Evolutionary conservation across 2,888 invertebrate species (phyloP), one percentile per base, ranked within the genome.

Genomic region (Odontothrips loti): DNA sequence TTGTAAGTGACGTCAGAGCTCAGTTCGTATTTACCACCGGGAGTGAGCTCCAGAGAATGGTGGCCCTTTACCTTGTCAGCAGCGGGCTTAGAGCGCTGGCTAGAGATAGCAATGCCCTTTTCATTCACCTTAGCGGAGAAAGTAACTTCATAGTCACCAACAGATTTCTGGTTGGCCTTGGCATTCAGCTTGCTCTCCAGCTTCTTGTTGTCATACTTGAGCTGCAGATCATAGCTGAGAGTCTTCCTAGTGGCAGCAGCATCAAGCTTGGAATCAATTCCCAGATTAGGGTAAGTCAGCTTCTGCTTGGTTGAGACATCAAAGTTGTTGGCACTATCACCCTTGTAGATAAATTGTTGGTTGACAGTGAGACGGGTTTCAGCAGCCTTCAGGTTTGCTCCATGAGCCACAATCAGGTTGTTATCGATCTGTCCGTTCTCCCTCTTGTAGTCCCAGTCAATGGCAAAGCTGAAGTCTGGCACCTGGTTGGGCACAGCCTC

Each of bases 21-120:
- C 0, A 92, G 86, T 84, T 92, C 91, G 84, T 92, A 90, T 85
- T 90, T 92, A 80, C 91, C 91, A 17, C 91, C 89, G 79, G 90
- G 89, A 47, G 90, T 90, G 23, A 93, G 84, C 8, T 89, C 89
- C 12, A 94, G 82, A 63, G 89, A 89, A 84, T 92, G 91, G 78
- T 90, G 89, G 78, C 92, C 89, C 85, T 92, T 92, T 0, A 91
- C 92, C 85, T 92, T 91, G 48, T 90, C 89, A 20, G 87, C 86
- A 0, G 89, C 90, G 0, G 90, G 85, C 3, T 91, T 88, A 78
- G 90, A 90, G 27, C 92, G 89, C 84, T 90, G 91, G 0, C 90
- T 87, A 83, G 91, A 89, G 0, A 91, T 82, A 83, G 91, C 90
- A 0, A 90, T 58, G 81, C 88, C 88, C 84, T 89, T 90, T 48